Base-by-base conservation (phyloP, 2,113 vertebrate species). In the Halcyon malimbica region DNA sequence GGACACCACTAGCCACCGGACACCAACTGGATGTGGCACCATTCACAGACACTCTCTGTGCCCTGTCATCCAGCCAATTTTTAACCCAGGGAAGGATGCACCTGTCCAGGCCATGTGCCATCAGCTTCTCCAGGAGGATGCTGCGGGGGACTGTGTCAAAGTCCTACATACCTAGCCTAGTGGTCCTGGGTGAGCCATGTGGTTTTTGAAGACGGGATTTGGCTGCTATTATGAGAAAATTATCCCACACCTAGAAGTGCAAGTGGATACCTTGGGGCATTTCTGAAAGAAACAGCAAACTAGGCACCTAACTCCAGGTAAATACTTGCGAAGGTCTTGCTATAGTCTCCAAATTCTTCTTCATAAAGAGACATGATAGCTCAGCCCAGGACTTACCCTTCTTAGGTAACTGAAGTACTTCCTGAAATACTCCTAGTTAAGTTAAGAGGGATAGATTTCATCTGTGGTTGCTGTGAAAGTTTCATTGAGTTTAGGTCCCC, bases 251-350 rank as follows among this genome's bases (percentile, higher is more conserved):
- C 7, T n/a, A 17, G 73, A 78, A 71, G 21, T 56, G 17, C 15
- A 41, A 1, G 5, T 17, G 37, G 4, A 9, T 37, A 19, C 0
- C 0, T 10, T 5, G 1, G 14, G 18, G 18, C 9, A 12, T 69
- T 82, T 86, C 71, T 88, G 50, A 80, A 86, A 83, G 16, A 21
- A 62, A 16, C 6, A 23, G 20, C 11, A 90, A 50, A 31, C 4
- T 25, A 28, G 28, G 9, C 21, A 67, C 2, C 24, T 14, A 69
- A 2, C 4, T 65, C 8, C 13, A 50, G 31, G 13, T 7, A 14
- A 83, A 31, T 18, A 16, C 10, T n/a, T 41, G 21, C 9, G 13
- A 25, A 91, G 48, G 3, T 59, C 25, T 67, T 80, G 7, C 11
- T 62, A 3, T 31, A 24, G 11, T 29, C 54, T 68, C 51, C 21